Evolutionary conservation across 2,113 vertebrate genomes (phyloP), one percentile per base, ranked within the genome.

Genomic region (Solea solea): DNA sequence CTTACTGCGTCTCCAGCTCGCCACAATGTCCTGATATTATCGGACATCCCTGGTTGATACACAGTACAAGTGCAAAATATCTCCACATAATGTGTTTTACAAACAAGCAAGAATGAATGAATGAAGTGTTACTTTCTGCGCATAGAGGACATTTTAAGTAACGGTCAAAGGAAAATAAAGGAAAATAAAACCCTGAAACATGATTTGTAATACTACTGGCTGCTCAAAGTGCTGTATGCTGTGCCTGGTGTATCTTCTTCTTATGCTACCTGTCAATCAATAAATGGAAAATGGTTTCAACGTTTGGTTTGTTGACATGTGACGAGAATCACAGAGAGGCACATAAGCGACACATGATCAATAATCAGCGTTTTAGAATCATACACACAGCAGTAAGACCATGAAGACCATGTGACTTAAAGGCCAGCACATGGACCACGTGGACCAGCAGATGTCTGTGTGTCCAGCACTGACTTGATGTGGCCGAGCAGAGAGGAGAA

Each of bases 401-500:
- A 21, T 21, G 21, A 21, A 21, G 21, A 21, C 21, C 21, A 21
- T 21, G 62, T 8, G 13, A 5, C 8, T 59, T 45, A 56, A 2
- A 40, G 52, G 9, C 12, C 25, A 7, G 79, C 41, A 59, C 62
- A 53, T 3, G 56, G 50, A 45, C 9, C 56, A 45, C 58, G 68
- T 15, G 69, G 34, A 6, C 34, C 34, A 34, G 34, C 53, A 5
- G 64, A 49, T n/a, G 41, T 8, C 57, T 44, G 65, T 52, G 53
- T 74, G 59, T 90, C 83, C 78, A 94, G 53, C 61, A 94, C 73
- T 2, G 85, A 82, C 70, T 94, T 60, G 1, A 94, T 92, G 64
- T 93, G 91, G 27, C 78, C 83, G 39, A 94, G 87, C 71, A 94
- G 86, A 25, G 89, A 88, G 7, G 90, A 85, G 86, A 93, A 93